Conservation (phyloP, 2,797 vertebrate species). For the Urophycis tenuis region DNA sequence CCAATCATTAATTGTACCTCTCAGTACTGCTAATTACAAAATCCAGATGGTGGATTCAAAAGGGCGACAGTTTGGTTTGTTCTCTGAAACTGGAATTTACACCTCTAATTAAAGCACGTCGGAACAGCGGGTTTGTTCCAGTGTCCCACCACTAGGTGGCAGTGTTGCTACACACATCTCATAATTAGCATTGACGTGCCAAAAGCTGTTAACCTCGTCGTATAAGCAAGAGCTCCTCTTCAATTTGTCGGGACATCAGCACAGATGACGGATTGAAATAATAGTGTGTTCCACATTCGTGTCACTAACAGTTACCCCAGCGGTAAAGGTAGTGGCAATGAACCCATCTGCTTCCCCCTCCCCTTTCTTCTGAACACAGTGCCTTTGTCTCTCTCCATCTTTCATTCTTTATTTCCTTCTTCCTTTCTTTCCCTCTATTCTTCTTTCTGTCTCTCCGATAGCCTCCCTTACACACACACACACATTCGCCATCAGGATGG, state of each 20-base stretch:
- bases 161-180: constrained; percentile 36
- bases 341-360: constrained; percentile 47
- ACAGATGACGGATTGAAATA: constrained; percentile 58
- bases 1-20: not conserved
- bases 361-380: not conserved
- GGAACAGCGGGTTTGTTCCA: not conserved
- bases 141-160: constrained; percentile 47
- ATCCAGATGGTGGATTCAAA: not conserved
- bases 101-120: not conserved
- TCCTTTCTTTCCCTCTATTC: not conserved
- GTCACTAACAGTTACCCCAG: constrained; percentile 51
- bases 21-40: not conserved
- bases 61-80: not conserved
- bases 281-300: constrained; percentile 51
- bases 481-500: not conserved
- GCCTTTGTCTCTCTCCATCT: not conserved
- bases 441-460: not conserved
- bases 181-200: constrained; percentile 18
- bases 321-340: constrained; percentile 49
- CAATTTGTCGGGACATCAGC: constrained; percentile 44
- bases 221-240: constrained; percentile 22
- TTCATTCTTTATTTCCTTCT: not conserved
- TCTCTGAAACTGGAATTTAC: not conserved
- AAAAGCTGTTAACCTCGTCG: constrained; percentile 30
- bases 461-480: not conserved